These are phyloP conservation scores for Alentia gelatinosa DNA, from an alignment of 2,888 invertebrate genomes.

Conservation along the genomic window DNA sequence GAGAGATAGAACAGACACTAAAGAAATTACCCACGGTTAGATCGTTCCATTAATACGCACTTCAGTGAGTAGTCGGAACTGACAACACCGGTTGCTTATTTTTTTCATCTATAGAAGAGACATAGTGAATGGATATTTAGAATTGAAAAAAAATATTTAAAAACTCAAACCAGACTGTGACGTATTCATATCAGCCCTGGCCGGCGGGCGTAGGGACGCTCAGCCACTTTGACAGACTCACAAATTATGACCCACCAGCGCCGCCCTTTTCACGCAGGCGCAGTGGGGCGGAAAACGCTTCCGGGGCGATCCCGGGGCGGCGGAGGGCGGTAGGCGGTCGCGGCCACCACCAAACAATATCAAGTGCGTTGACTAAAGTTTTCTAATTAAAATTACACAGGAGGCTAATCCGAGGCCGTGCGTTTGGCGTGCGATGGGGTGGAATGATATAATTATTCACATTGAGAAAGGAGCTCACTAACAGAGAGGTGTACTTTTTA, in stretches of 20 bases:
- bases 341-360: not conserved
- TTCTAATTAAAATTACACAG: slow-evolving; percentile 53
- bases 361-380: not conserved
- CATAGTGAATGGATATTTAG: not conserved
- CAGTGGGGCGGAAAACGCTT: slow-evolving; percentile 36
- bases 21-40: not conserved
- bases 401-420: not conserved
- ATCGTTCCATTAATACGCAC: not conserved
- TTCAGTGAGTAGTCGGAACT: not conserved
- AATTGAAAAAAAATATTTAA: not conserved
- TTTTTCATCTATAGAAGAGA: not conserved
- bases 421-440: not conserved
- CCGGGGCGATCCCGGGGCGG: slow-evolving; percentile 21
- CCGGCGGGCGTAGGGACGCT: slow-evolving; percentile 35
- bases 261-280: slow-evolving; percentile 27
- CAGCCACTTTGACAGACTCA: slow-evolving; percentile 30
- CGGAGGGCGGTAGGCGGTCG: not conserved
- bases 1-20: not conserved
- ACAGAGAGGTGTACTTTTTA: not conserved
- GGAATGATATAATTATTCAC: slow-evolving; percentile 8
- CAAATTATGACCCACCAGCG: slow-evolving; percentile 15
- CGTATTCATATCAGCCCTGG: slow-evolving; percentile 26
- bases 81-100: not conserved
- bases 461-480: not conserved
- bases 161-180: too few species aligned